Evolutionary conservation across 64 coral and sea anemone genomes (phyloP).

Genomic region (Dendronephthya gigantea): DNA sequence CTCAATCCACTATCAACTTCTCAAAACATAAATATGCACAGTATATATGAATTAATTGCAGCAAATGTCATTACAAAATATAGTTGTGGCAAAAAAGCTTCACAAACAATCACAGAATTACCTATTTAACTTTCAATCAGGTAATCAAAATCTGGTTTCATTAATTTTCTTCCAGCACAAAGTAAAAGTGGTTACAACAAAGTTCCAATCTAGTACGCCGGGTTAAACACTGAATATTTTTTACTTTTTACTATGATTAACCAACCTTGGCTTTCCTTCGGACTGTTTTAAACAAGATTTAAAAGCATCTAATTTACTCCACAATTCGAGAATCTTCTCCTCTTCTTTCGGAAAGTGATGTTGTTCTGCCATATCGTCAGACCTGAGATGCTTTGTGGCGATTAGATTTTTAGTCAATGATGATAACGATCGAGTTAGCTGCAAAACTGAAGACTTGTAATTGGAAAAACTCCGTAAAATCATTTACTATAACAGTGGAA

Average conservation of each 20-base stretch:
- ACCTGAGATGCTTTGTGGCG: neutral
- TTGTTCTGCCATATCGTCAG: slow-evolving; percentile 36
- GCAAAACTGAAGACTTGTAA: neutral
- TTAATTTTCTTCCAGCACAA: no score
- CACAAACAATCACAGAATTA: no score
- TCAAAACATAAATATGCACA: no score
- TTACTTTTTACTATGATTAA: neutral
- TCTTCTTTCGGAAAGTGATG: slow-evolving; percentile 92
- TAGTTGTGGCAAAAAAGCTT: neutral
- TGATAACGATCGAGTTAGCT: neutral
- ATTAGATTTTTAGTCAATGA: neutral
- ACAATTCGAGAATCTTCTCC: slow-evolving; percentile 90
- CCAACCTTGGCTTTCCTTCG: slow-evolving; percentile 69
- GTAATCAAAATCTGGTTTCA: neutral
- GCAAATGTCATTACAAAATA: no score
- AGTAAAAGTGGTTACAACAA: neutral
- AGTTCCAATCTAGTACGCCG: neutral
- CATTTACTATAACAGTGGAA: neutral
- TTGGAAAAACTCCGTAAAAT: neutral
- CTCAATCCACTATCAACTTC: no score
- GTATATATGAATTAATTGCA: no score
- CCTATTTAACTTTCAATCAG: no score
- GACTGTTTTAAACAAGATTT: slow-evolving; percentile 83
- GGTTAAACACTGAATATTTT: neutral
- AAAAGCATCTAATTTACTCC: slow-evolving; percentile 91